phyloP scores from a whole-genome alignment of 2,888 invertebrate genomes.

The Hirtodrosophila confusa region DNA sequence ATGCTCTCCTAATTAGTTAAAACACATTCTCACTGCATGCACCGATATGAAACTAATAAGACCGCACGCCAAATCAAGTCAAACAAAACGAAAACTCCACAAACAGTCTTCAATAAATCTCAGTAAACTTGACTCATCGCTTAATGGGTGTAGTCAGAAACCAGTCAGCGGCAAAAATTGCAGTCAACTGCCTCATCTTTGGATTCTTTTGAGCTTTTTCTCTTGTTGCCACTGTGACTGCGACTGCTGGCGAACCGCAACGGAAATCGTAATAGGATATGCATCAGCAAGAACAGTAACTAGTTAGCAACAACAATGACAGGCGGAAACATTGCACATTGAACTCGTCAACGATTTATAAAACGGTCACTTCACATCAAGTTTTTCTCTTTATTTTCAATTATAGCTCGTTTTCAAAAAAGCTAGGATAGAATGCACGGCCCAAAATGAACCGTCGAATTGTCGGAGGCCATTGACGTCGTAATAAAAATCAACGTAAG shows the following conservation, averaged over 20 bases:
- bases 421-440: neutral
- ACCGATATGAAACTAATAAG: neutral
- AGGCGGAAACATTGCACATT: constrained; percentile 5
- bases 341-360: neutral
- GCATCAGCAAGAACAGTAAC: constrained; percentile 27
- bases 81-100: neutral
- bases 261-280: constrained; percentile 67
- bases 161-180: constrained; percentile 12
- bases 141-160: neutral
- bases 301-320: constrained; percentile 8
- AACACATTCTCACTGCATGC: too few species aligned
- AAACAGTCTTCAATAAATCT: constrained; percentile 1
- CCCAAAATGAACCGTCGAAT: too few species aligned
- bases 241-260: constrained; percentile 36
- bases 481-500: too few species aligned
- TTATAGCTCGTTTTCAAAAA: neutral
- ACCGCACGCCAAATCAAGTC: neutral
- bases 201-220: constrained; percentile 6
- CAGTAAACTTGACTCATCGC: neutral
- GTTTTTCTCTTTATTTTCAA: neutral
- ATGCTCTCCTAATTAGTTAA: too few species aligned
- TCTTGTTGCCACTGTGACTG: constrained; percentile 1
- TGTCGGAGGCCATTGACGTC: too few species aligned
- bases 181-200: constrained; percentile 21
- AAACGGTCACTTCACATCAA: constrained; percentile 6